Percentiles rank a stretch among this genome's conserved stretches.
Evolutionary conservation across 2,888 invertebrate genomes (phyloP).

Genomic region (Clunio marinus): DNA sequence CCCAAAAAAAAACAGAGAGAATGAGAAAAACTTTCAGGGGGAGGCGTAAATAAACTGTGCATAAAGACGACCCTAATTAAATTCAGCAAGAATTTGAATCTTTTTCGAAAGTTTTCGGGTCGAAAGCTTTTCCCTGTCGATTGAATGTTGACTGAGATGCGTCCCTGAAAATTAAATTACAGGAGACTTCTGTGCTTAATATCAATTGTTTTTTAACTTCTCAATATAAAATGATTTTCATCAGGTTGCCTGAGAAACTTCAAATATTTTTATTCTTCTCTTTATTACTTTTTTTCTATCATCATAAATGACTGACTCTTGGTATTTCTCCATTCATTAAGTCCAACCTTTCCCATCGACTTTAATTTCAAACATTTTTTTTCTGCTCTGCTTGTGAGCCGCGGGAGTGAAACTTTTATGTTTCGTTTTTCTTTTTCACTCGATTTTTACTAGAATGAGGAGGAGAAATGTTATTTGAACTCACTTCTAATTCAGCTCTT

Average conservation of each 20-base stretch:
- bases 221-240: background rate
- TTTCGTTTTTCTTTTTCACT: background rate
- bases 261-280: background rate
- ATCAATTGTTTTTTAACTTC: constrained; percentile 21
- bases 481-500: background rate
- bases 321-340: background rate
- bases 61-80: background rate
- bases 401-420: too few relatives aligned
- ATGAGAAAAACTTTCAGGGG: too few relatives aligned
- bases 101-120: background rate
- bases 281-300: background rate
- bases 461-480: background rate
- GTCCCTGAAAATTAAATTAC: constrained; percentile 27
- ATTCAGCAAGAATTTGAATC: constrained; percentile 7
- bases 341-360: background rate
- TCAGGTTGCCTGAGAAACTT: background rate
- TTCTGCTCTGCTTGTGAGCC: too few relatives aligned
- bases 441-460: background rate
- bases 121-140: background rate
- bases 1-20: background rate
- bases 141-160: background rate
- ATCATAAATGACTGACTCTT: background rate
- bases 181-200: constrained; percentile 21
- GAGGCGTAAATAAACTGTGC: background rate
- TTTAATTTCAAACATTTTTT: background rate